Evolutionary conservation across 2,797 vertebrate species (phyloP).

Genomic region (Cossypha heuglini): DNA sequence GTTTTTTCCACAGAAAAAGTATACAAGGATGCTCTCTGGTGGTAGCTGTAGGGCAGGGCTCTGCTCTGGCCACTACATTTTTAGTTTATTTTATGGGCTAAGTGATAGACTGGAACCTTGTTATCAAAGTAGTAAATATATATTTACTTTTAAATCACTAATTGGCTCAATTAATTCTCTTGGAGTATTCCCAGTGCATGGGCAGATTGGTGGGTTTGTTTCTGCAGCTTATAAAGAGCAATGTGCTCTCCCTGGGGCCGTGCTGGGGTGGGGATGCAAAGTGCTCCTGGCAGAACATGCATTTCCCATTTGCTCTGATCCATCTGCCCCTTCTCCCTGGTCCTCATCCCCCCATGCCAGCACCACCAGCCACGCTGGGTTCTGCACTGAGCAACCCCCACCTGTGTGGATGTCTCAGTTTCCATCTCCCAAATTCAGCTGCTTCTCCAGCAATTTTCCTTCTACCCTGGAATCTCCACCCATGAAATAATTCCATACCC

Average conservation of each 20-base stretch:
- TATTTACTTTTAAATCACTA: not conserved
- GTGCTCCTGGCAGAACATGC: not conserved
- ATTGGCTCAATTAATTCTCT: not conserved
- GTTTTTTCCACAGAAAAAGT: conserved; percentile 32
- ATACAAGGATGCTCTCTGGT: conserved; percentile 55
- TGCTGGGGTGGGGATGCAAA: fast-evolving
- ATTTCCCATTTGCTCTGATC: not conserved
- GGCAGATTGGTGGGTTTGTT: not conserved
- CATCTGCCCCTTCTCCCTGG: not conserved
- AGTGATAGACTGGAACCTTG: not conserved
- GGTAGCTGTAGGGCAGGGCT: conserved; percentile 5
- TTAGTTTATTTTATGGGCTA: not conserved
- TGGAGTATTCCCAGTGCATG: not conserved
- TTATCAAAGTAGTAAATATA: not conserved
- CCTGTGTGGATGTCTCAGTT: fast-evolving
- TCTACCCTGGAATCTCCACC: not conserved
- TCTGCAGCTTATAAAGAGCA: not conserved
- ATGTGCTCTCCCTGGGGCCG: fast-evolving
- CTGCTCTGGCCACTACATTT: not conserved
- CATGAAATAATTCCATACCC: not conserved
- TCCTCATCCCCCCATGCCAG: not conserved
- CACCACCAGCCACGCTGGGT: not conserved
- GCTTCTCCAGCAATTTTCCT: not conserved
- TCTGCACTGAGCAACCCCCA: not conserved
- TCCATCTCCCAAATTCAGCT: not conserved